These are phyloP conservation scores for Megaleporinus macrocephalus DNA, from an alignment of 2,113 vertebrate species.

Conservation along the genomic window DNA sequence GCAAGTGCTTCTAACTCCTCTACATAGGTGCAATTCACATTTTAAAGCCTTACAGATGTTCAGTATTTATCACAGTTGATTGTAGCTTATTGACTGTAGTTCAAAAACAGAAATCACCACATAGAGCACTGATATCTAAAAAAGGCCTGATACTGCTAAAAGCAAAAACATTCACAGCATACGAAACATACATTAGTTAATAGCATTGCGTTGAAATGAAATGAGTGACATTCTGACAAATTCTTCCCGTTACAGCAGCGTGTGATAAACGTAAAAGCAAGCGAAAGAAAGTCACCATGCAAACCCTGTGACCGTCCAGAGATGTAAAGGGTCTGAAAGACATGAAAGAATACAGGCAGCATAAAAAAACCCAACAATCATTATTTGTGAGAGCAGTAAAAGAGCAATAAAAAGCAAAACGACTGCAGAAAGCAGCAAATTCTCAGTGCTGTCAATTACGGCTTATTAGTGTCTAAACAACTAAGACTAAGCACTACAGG, in stretches of 20 bases:
- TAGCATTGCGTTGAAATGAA: constrained; percentile 20
- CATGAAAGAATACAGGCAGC: background rate
- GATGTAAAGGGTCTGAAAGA: background rate
- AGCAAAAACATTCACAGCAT: constrained; percentile 58
- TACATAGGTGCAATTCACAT: constrained; percentile 50
- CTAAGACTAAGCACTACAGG: constrained; percentile 14
- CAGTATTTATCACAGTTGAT: constrained; percentile 32
- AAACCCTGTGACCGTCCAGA: constrained; percentile 37
- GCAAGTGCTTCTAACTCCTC: constrained; percentile 60
- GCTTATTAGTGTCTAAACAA: constrained; percentile 9
- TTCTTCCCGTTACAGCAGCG: background rate
- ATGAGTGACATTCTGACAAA: constrained; percentile 22
- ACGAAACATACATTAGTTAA: constrained; percentile 45
- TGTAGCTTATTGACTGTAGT: constrained; percentile 24
- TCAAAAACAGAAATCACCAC: constrained; percentile 44
- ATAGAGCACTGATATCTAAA: constrained; percentile 25
- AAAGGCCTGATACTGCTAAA: constrained; percentile 33
- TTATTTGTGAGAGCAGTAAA: background rate
- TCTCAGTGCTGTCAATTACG: background rate
- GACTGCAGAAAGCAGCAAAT: background rate
- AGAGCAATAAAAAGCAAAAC: background rate
- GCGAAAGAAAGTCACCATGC: constrained; percentile 3
- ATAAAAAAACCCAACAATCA: background rate
- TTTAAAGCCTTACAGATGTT: constrained; percentile 28
- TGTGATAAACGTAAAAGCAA: background rate